Conservation (phyloP, 2,797 vertebrate species). For the Cottoperca gobio region DNA sequence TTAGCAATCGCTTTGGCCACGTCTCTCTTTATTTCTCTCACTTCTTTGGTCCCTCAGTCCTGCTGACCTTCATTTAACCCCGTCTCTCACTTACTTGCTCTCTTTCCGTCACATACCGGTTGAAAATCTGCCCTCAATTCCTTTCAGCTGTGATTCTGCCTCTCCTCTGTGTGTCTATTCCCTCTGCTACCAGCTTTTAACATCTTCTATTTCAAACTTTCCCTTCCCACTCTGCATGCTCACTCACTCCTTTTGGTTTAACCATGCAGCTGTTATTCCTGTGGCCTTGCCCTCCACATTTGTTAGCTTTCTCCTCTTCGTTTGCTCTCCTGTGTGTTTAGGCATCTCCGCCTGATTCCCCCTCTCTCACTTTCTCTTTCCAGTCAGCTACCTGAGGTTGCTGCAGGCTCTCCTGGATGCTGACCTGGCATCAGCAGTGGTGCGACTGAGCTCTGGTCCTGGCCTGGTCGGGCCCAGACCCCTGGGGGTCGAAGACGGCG, state of each 20-base stretch:
- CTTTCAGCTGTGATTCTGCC: conserved; percentile 10
- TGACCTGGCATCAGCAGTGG: conserved; percentile 87
- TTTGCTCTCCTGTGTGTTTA: conserved; percentile 13
- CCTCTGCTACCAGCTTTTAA: conserved; percentile 29
- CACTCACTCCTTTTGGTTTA: conserved; percentile 18
- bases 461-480: conserved; percentile 57
- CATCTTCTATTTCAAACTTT: conserved; percentile 22
- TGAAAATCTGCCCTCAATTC: conserved; percentile 12
- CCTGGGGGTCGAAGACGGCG: conserved; percentile 75
- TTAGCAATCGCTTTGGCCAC: conserved; percentile 32
- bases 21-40: conserved; percentile 52
- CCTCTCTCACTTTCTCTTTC: conserved; percentile 31
- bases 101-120: conserved; percentile 46
- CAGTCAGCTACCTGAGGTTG: conserved; percentile 89
- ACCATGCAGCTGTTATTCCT: conserved; percentile 1
- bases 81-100: conserved; percentile 21
- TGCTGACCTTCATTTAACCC: conserved; percentile 27
- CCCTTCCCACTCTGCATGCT: conserved; percentile 12
- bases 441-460: conserved; percentile 76
- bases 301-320: conserved; percentile 20
- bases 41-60: conserved; percentile 23
- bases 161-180: conserved; percentile 11
- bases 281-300: conserved; percentile 11
- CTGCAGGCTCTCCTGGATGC: conserved; percentile 87
- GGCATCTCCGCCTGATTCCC: background rate